phyloP scores from a whole-genome alignment of 2,888 invertebrate genomes.

The Ferrisia virgata region DNA sequence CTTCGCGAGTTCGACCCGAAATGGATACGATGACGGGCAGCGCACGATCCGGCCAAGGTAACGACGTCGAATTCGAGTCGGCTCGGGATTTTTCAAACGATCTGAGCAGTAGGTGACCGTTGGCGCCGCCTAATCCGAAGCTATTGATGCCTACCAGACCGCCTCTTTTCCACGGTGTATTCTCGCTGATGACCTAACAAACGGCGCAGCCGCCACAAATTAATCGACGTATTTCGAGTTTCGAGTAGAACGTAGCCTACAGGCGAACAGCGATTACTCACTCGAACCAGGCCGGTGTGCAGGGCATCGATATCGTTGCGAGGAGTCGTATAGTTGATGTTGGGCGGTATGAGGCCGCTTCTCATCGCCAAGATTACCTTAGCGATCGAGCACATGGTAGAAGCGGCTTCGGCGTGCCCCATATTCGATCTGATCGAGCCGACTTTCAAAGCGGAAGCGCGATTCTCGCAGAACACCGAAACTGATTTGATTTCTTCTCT shows the following conservation, averaged over 20 bases:
- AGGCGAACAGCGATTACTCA: no score
- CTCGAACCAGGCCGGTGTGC: slow-evolving; percentile 11
- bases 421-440: slow-evolving; percentile 38
- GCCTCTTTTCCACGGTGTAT: background rate
- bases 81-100: slow-evolving; percentile 11
- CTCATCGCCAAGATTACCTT: slow-evolving; percentile 35
- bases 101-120: slow-evolving; percentile 29
- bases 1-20: slow-evolving; percentile 29
- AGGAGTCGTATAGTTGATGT: slow-evolving; percentile 28
- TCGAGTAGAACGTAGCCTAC: background rate
- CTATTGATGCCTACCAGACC: slow-evolving; percentile 28
- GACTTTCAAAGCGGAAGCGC: background rate
- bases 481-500: slow-evolving; percentile 36
- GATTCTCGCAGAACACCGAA: slow-evolving; percentile 32
- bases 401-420: slow-evolving; percentile 37
- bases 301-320: slow-evolving; percentile 30
- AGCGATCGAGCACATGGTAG: slow-evolving; percentile 26
- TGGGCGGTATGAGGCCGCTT: slow-evolving; percentile 31
- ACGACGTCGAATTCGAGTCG: background rate
- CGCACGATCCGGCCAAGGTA: background rate
- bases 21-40: background rate
- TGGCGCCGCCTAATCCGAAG: slow-evolving; percentile 39
- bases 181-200: slow-evolving; percentile 27
- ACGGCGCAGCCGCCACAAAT: background rate
- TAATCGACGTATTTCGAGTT: background rate